Evolutionary conservation across 2,888 invertebrate genomes (phyloP), one percentile per base, ranked within the genome.

Genomic region (Lacanobia wlatinum): DNA sequence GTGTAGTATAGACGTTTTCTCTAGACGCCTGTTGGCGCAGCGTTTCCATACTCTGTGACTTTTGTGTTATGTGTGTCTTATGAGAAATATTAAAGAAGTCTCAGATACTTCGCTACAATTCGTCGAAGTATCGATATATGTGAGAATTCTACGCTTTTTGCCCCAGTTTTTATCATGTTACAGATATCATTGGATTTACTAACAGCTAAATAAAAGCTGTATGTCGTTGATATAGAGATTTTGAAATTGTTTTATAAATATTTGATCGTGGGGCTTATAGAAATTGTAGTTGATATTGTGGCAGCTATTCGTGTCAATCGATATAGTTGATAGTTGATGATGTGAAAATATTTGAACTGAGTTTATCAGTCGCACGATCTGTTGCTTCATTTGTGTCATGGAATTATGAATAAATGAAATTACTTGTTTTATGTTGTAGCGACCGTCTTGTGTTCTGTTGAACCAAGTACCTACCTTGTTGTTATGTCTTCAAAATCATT

Each of bases 261-360:
- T 61, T 60, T 70, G 28, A 72, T 23, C 38, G 50, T 9, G 34
- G 48, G 23, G 53, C 8, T 23, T 63, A 60, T 68, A 73, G 58
- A 71, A 68, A 61, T 73, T 40, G 61, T 69, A 53, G 21, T 66
- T 10, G 21, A 56, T 67, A 60, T 48, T 60, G 63, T 60, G 18
- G 59, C n/a, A 60, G 64, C 1, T 80, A 80, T 80, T 69, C 69
- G 48, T 81, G 80, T 77, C 77, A 77, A 50, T 76, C 63, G 69
- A 72, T 78, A 48, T 61, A 14, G 14, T 38, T 38, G 58, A 46
- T 28, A 69, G 23, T 67, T 60, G 66, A 62, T 58, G 53, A 76
- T 65, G 80, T 72, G 81, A 76, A 70, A 73, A 80, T 80, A 67
- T 70, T 76, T 72, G 48, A 18, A 58, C 9, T 60, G 46, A 16